These are phyloP conservation scores for Chloebia gouldiae DNA, from an alignment of 2,113 vertebrate species.

Conservation along the genomic window DNA sequence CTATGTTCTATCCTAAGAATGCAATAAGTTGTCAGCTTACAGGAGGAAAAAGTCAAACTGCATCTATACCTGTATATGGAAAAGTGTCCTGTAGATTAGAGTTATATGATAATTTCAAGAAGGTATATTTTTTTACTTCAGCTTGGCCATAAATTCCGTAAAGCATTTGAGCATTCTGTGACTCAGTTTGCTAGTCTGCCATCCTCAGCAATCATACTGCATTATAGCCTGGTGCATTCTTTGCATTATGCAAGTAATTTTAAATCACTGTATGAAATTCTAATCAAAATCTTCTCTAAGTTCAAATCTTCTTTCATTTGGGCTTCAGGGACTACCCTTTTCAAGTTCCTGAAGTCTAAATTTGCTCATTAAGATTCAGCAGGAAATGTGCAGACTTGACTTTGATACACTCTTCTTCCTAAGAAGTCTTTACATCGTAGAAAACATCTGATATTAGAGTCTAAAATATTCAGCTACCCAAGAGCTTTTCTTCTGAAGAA, in stretches of 20 bases:
- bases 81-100: not conserved
- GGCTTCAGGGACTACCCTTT: conserved; percentile 11
- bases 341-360: not conserved
- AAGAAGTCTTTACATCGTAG: not conserved
- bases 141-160: not conserved
- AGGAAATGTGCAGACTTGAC: not conserved
- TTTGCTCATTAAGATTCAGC: conserved; percentile 12
- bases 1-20: not conserved
- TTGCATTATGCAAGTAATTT: conserved; percentile 7
- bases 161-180: not conserved
- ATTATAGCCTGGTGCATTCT: not conserved
- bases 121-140: not conserved
- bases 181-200: not conserved
- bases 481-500: not conserved
- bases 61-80: not conserved
- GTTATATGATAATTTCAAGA: not conserved
- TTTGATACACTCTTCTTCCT: conserved; percentile 2
- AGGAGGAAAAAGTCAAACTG: not conserved
- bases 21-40: not conserved
- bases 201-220: not conserved
- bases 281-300: conserved; percentile 30
- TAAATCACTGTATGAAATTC: not conserved
- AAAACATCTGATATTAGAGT: not conserved
- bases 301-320: conserved; percentile 4
- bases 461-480: conserved; percentile 11